Base-by-base conservation (phyloP, 2,888 invertebrate species). In the Beris morrisii region DNA sequence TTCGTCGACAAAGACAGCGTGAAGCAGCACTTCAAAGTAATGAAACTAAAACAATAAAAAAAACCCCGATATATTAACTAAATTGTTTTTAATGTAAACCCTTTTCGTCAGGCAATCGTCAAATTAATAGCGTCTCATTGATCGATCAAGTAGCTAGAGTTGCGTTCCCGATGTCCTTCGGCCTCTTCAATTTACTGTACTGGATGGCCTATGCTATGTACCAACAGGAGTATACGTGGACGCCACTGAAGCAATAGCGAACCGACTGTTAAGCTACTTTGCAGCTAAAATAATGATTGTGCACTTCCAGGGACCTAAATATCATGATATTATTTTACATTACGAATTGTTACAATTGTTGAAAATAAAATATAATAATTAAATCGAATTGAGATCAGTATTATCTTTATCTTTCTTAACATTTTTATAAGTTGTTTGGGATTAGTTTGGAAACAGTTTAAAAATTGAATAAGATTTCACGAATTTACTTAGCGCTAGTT, bases 131-230 rank as follows among this genome's bases (percentile, higher is more conserved):
- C 78, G 93, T 94, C 5, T 93, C 93, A 0, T 83, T 88, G 76
- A 94, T 94, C 74, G 93, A 94, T 81, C 85, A 88, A 73, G 87
- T 90, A 0, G 91, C 95, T 0, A 83, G 95, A 56, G 82, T 93
- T 56, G 82, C 93, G 56, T 93, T 93, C 77, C 95, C 96, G 3
- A 87, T 92, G 11, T 92, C 93, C 0, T 96, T 96, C 77, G 87
- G 89, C 0, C 79, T 93, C 0, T 88, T 96, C 70, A 96, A 95
- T 78, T 81, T 95, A 63, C 87, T 91, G 75, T 97, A 97, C 80
- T 97, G 96, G 95, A 81, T 92, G 78, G 86, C 89, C 45, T 94
- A 93, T 78, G 90, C 90, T 13, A 88, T 89, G 75, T 89, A 88
- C 69, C 90, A 88, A 74, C 88, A 89, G 70, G 88, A 89, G 75